Conservation (phyloP, 1,140 invertebrate genomes). For the Cyclina sinensis region DNA sequence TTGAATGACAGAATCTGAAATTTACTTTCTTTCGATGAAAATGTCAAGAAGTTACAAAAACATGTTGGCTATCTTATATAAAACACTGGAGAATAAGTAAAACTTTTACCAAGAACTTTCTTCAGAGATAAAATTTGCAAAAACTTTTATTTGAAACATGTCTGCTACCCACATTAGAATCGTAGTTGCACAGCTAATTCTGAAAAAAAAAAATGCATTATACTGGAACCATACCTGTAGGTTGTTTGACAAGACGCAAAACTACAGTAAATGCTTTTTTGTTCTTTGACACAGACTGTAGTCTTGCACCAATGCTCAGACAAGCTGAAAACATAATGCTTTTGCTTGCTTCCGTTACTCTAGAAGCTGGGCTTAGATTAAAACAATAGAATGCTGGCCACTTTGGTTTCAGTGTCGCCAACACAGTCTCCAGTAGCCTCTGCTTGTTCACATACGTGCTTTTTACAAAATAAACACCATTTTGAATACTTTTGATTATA, state of each 20-base stretch:
- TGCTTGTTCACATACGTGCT: too few species aligned
- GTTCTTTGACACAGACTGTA: not conserved
- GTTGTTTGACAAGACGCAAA: not conserved
- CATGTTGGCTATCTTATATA: too few species aligned
- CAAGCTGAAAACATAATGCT: not conserved
- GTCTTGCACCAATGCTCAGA: not conserved
- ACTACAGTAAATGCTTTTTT: not conserved
- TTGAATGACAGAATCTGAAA: too few species aligned
- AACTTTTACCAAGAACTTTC: too few species aligned
- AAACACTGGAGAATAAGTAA: too few species aligned
- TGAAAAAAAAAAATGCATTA: not conserved
- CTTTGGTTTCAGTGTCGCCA: too few species aligned
- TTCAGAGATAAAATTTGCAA: too few species aligned
- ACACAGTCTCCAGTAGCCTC: too few species aligned
- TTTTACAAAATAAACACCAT: too few species aligned
- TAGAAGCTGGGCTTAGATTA: not conserved
- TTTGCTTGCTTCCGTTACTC: not conserved
- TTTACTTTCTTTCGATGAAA: too few species aligned
- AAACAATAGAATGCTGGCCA: not conserved
- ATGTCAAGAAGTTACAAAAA: too few species aligned
- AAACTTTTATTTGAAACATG: not conserved
- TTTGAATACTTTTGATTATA: too few species aligned
- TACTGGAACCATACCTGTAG: slow-evolving; percentile 7
- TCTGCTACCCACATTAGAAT: not conserved
- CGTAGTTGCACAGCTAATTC: slow-evolving; percentile 27